A percentile compares a stretch with the other conserved stretches of the same genome.
Conservation (phyloP, 2,113 vertebrate genomes). For the Zapus hudsonius region DNA sequence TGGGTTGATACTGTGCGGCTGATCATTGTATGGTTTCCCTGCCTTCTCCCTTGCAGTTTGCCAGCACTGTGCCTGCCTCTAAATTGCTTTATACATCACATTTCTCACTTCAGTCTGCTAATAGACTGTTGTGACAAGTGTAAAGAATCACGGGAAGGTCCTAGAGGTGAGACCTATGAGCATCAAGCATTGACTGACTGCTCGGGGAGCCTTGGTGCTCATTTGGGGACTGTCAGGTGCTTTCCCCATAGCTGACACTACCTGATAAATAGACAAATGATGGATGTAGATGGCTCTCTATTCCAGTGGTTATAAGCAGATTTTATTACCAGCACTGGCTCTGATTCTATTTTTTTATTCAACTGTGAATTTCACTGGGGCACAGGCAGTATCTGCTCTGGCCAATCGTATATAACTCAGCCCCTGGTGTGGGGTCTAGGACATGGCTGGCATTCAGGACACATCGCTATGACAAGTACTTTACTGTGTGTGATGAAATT, state of each 20-base stretch:
- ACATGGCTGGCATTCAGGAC: not conserved
- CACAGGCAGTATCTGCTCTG: not conserved
- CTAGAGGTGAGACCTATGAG: not conserved
- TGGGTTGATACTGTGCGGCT: not conserved
- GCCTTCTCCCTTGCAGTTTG: not conserved
- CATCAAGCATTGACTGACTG: not conserved
- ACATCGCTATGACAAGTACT: not conserved
- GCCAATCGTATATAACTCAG: not conserved
- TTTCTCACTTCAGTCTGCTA: not conserved
- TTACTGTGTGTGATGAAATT: not conserved
- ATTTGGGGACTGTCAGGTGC: not conserved
- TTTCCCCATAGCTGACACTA: not conserved
- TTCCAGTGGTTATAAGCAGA: not conserved
- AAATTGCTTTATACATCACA: not conserved
- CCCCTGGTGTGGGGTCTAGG: not conserved
- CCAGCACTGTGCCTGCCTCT: not conserved
- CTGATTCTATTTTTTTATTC: conserved; percentile 22
- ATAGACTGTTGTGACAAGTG: not conserved
- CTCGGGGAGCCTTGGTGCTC: not conserved
- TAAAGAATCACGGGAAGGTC: not conserved
- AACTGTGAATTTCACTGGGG: not conserved
- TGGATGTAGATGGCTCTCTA: not conserved
- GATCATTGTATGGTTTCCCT: not conserved
- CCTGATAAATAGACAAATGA: not conserved
- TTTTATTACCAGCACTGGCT: not conserved